Base-by-base conservation (phyloP, 2,888 invertebrate genomes). In the Hirtodrosophila alboralis region DNA sequence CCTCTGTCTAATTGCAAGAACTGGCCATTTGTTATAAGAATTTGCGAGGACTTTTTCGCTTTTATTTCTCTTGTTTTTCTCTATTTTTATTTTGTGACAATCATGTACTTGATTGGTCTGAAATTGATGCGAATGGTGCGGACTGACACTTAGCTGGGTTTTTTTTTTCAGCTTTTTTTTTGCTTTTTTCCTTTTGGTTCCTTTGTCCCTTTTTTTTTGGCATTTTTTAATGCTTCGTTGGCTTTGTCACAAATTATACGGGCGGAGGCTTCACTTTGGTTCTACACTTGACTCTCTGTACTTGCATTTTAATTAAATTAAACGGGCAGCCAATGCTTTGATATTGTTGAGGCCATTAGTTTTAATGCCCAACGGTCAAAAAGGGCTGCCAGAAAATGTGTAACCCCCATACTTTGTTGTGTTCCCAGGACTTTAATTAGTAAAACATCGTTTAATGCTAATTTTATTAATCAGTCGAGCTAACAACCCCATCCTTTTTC, bases 261-360 rank as follows among this genome's bases (percentile, higher is more conserved):
- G 57, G 41, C 44, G 62, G 34, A 57, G 33, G n/a, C n/a, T n/a
- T n/a, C n/a, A n/a, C n/a, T n/a, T 60, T 70, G 40, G 38, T 30
- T 38, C 40, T 48, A 18, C 45, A 47, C 43, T 70, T 40, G 38
- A 18, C 36, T 26, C 27, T n/a, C 23, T 31, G 26, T 37, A 56
- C 61, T 72, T 73, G 49, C 49, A 51, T 67, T 76, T 84, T 84
- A 84, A 78, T 78, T 81, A 64, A 84, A 84, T 81, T 79, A 64
- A 70, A 84, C 61, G 60, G 31, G 58, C 59, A 40, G 62, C 40
- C 60, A 31, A 65, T 54, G 41, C 21, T 30, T 33, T 23, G 36
- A 41, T 8, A 54, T 56, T 74, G 62, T 56, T 18, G 18, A 37
- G 57, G 30, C 47, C 59, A 76, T 77, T 84, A 65, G 52, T 73